phyloP scores from a whole-genome alignment of 2,888 invertebrate species.

The Gari tellinella region DNA sequence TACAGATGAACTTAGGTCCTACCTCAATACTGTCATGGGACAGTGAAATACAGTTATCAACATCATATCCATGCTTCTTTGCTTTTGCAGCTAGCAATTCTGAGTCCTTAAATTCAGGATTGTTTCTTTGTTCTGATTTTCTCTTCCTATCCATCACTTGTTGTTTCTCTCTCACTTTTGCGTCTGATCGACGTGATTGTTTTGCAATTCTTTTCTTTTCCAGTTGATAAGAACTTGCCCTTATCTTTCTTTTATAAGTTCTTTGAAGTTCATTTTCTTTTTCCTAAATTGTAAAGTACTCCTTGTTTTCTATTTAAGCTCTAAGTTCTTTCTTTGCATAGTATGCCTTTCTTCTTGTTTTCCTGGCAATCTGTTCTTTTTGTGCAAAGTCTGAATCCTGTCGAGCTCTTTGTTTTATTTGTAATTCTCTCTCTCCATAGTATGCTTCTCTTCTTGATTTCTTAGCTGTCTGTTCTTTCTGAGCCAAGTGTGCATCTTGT shows the following conservation, averaged over 20 bases:
- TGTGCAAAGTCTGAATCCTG: background rate
- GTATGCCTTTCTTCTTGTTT: background rate
- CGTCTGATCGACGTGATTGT: conserved; percentile 2
- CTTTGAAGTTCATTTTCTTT: background rate
- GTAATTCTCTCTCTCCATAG: background rate
- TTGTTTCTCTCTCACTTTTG: background rate
- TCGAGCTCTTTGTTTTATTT: conserved; percentile 5
- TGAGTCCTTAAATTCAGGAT: conserved; percentile 2
- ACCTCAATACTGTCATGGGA: conserved; percentile 8
- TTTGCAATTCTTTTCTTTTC: conserved; percentile 8
- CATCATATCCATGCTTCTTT: conserved; percentile 2
- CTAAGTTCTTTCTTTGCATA: conserved; percentile 1
- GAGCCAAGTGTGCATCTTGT: background rate
- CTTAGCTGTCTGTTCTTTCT: background rate
- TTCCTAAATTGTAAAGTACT: conserved; percentile 4
- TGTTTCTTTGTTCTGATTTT: conserved; percentile 4
- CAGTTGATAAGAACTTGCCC: background rate
- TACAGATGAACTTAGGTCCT: conserved; percentile 7
- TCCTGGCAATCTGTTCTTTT: background rate
- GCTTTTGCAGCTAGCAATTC: background rate
- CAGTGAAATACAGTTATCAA: conserved; percentile 2
- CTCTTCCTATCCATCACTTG: background rate
- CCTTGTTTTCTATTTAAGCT: conserved; percentile 13
- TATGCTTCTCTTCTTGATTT: background rate
- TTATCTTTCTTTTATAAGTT: conserved; percentile 3